phyloP scores from a whole-genome alignment of 1,140 invertebrate species.

The Temnothorax longispinosus region DNA sequence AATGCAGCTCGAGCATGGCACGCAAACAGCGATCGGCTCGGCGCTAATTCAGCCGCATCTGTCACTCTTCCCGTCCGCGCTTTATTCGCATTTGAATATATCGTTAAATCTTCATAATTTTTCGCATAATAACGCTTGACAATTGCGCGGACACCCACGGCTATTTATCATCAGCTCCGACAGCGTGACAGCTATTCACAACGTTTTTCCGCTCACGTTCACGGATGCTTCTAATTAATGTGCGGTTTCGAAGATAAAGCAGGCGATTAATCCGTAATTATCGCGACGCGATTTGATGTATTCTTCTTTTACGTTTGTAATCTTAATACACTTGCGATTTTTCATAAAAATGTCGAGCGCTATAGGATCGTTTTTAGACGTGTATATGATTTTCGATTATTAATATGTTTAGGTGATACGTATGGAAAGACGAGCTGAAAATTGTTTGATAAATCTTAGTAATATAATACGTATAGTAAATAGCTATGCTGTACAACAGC shows the following conservation, averaged over 20 bases:
- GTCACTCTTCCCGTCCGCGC: background rate
- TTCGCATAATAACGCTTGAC: background rate
- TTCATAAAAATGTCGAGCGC: too few relatives aligned
- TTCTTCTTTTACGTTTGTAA: background rate
- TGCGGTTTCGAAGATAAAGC: background rate
- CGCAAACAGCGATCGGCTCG: background rate
- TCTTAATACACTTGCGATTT: background rate
- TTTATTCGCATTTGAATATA: background rate
- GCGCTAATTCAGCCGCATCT: background rate
- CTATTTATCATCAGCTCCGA: background rate
- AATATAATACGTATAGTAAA: too few relatives aligned
- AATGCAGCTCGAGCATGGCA: background rate
- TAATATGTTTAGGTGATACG: too few relatives aligned
- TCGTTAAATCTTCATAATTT: slow-evolving; percentile 28
- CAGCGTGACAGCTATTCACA: background rate
- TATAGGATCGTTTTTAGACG: too few relatives aligned
- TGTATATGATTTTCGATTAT: too few relatives aligned
- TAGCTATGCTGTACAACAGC: too few relatives aligned
- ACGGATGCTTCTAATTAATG: background rate
- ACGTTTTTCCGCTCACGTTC: background rate
- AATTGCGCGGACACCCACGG: background rate
- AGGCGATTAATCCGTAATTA: background rate
- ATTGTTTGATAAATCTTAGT: too few relatives aligned
- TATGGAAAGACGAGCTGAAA: too few relatives aligned
- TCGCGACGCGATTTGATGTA: background rate